phyloP scores from a whole-genome alignment of 2,888 invertebrate genomes.

The Eugnorisma glareosa region DNA sequence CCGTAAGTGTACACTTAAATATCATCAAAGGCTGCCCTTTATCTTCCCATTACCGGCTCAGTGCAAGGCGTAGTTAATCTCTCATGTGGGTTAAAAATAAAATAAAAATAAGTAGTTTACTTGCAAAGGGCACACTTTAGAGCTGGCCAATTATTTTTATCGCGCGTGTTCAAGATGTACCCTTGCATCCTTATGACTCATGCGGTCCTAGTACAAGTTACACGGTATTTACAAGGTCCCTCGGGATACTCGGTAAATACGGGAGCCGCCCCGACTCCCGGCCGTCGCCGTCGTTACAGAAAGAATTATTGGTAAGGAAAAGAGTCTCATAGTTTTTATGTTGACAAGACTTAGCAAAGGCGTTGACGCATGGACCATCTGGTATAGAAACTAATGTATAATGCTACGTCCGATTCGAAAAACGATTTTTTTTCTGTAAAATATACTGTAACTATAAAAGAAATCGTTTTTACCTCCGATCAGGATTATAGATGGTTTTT shows the following conservation, averaged over 20 bases:
- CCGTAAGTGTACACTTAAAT: slow-evolving; percentile 60
- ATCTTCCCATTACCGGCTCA: slow-evolving; percentile 67
- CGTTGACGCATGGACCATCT: neutral
- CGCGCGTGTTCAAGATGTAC: slow-evolving; percentile 59
- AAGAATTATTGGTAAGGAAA: slow-evolving; percentile 17
- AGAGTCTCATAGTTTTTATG: neutral
- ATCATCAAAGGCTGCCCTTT: slow-evolving; percentile 69
- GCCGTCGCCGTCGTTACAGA: slow-evolving; percentile 55
- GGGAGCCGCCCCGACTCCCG: slow-evolving; percentile 51
- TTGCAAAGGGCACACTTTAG: slow-evolving; percentile 74
- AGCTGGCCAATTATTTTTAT: slow-evolving; percentile 77
- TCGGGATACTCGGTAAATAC: slow-evolving; percentile 70
- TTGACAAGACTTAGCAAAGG: neutral
- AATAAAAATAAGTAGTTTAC: slow-evolving; percentile 69
- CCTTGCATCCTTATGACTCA: slow-evolving; percentile 67
- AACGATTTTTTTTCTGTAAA: neutral
- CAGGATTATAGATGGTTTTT: too few relatives aligned
- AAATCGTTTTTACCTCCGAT: too few relatives aligned
- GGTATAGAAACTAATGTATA: neutral
- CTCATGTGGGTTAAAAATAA: slow-evolving; percentile 73
- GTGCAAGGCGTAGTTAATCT: slow-evolving; percentile 69
- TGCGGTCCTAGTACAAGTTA: slow-evolving; percentile 84
- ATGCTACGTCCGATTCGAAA: neutral
- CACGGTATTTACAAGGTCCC: slow-evolving; percentile 86
- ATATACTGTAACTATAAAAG: too few relatives aligned